Evolutionary conservation across 2,113 vertebrate species (phyloP).

Genomic region (Oryzias javanicus): DNA sequence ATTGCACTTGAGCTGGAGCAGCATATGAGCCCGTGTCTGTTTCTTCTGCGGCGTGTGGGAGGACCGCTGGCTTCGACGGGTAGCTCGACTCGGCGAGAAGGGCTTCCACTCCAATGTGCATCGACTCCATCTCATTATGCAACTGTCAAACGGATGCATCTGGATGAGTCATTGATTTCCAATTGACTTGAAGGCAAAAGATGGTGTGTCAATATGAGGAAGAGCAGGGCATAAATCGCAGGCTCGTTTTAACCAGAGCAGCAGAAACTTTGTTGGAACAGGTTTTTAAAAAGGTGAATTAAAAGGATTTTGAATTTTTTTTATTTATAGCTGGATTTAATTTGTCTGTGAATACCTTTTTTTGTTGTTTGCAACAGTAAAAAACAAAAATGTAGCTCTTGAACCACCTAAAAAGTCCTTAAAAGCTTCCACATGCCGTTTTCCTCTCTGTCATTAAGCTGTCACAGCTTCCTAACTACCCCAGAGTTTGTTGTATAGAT

Average conservation of each 20-base stretch:
- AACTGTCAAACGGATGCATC: conserved; percentile 1
- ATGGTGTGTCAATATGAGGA: neutral
- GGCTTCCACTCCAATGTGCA: conserved; percentile 14
- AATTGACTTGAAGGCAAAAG: conserved; percentile 43
- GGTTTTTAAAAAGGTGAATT: conserved; percentile 16
- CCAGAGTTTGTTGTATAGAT: neutral
- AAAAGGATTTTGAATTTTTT: conserved; percentile 6
- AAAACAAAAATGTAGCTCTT: too few species aligned
- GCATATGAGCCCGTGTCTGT: conserved; percentile 11
- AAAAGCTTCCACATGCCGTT: too few species aligned
- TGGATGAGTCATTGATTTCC: conserved; percentile 34
- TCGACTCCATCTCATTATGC: conserved; percentile 31
- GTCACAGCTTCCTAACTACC: neutral
- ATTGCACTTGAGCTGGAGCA: conserved; percentile 29
- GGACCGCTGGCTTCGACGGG: conserved; percentile 23
- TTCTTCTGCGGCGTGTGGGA: conserved; percentile 43
- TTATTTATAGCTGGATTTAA: too few species aligned
- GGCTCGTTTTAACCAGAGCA: conserved; percentile 28
- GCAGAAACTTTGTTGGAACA: conserved; percentile 34
- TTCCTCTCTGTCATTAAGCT: too few species aligned
- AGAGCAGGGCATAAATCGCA: conserved; percentile 8
- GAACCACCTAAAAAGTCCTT: too few species aligned
- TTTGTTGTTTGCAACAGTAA: too few species aligned
- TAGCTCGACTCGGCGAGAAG: conserved; percentile 7
- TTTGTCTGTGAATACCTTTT: too few species aligned